Conservation (phyloP, 1,140 invertebrate species). For the Heliconius hermathena region DNA sequence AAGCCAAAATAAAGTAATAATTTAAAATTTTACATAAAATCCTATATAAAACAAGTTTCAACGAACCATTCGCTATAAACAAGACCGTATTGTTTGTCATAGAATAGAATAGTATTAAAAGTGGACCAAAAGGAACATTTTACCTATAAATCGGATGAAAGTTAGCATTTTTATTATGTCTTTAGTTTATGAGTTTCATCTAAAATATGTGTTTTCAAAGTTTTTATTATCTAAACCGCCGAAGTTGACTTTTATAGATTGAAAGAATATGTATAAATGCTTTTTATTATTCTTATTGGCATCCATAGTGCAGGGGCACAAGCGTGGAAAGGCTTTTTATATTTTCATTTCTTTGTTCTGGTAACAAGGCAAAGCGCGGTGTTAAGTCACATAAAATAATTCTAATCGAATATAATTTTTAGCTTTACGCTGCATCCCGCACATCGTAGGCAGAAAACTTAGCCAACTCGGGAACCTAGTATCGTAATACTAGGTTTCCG, state of each 20-base stretch:
- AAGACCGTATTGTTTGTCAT: constrained; percentile 1
- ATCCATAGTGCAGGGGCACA: too few species aligned
- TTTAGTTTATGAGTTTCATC: constrained; percentile 34
- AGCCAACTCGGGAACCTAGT: too few species aligned
- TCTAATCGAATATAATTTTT: too few species aligned
- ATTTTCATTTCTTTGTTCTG: too few species aligned
- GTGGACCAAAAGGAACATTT: constrained; percentile 2
- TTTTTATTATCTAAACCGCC: constrained; percentile 35
- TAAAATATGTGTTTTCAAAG: constrained; percentile 35
- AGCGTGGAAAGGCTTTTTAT: too few species aligned
- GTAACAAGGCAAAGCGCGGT: too few species aligned
- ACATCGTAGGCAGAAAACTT: too few species aligned
- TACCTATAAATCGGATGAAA: constrained; percentile 31
- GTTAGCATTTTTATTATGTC: constrained; percentile 37
- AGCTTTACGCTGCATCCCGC: too few species aligned
- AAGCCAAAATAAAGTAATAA: background rate
- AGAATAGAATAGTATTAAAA: background rate
- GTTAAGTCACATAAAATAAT: too few species aligned
- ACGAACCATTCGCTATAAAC: constrained; percentile 1
- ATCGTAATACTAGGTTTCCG: too few species aligned
- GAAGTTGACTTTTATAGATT: background rate
- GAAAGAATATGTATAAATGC: background rate
- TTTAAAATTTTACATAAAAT: background rate
- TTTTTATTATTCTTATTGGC: background rate
- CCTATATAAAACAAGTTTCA: background rate